phyloP scores from a whole-genome alignment of 2,113 vertebrate species.

The Cynocephalus volans region DNA sequence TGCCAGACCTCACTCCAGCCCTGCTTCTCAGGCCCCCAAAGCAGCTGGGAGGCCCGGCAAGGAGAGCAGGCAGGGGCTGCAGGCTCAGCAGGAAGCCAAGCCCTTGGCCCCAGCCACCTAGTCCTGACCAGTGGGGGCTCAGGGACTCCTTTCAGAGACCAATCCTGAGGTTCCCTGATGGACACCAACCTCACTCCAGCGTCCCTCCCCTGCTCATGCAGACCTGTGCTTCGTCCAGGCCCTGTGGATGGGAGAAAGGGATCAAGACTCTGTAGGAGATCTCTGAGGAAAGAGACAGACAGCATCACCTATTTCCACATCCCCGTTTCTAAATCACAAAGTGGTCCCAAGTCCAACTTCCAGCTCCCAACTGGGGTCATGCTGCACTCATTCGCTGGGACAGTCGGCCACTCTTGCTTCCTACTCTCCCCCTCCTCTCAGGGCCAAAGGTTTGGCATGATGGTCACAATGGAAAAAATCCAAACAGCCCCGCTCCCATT shows the following conservation, averaged over 20 bases:
- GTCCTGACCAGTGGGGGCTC: neutral
- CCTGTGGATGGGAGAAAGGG: neutral
- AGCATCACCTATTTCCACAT: neutral
- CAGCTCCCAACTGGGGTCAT: neutral
- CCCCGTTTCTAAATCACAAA: neutral
- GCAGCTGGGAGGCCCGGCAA: neutral
- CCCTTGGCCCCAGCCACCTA: neutral
- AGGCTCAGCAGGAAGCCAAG: neutral
- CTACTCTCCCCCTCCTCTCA: neutral
- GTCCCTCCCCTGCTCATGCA: neutral
- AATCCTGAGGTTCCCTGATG: neutral
- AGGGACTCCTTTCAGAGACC: neutral
- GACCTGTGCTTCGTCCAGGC: neutral
- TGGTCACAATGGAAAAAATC: neutral
- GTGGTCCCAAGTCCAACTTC: neutral
- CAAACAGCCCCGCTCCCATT: neutral
- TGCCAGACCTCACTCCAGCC: neutral
- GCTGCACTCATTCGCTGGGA: neutral
- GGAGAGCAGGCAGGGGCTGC: neutral
- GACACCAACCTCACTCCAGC: neutral
- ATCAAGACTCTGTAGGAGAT: neutral
- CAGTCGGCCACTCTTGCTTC: neutral
- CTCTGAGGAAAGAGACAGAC: neutral
- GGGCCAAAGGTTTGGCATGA: neutral
- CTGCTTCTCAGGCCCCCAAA: slow-evolving; percentile 60